phyloP scores from a whole-genome alignment of 2,888 invertebrate species.

The Diaphora mendica region DNA sequence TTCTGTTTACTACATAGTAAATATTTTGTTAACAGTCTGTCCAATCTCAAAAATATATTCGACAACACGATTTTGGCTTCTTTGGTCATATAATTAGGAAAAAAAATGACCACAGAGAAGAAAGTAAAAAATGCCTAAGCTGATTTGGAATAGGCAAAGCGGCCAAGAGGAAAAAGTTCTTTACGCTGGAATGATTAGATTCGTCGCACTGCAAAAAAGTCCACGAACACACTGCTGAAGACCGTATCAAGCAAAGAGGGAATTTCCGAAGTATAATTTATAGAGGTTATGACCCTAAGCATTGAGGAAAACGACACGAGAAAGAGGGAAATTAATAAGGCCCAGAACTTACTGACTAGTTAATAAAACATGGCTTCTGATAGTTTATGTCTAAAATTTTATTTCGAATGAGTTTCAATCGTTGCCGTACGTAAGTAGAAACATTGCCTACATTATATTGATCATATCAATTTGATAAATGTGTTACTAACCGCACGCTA shows the following conservation, averaged over 20 bases:
- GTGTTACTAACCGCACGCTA: background rate
- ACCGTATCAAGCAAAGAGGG: background rate
- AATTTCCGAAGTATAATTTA: background rate
- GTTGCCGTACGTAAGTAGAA: background rate
- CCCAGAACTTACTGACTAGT: background rate
- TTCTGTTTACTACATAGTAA: background rate
- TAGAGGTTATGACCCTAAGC: background rate
- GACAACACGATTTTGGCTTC: background rate
- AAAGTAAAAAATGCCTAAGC: too few species aligned
- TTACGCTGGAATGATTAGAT: background rate
- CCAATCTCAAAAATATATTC: too few species aligned
- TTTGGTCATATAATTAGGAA: background rate
- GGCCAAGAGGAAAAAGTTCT: background rate
- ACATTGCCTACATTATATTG: background rate
- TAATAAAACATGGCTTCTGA: background rate
- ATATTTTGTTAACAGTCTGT: too few species aligned
- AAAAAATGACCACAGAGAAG: background rate
- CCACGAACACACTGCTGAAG: background rate
- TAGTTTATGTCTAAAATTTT: background rate
- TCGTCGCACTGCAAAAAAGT: background rate
- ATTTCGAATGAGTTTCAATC: background rate
- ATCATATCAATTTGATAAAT: background rate
- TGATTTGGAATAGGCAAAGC: background rate
- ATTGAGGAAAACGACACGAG: background rate
- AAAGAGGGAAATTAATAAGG: background rate